These are phyloP conservation scores for Drosophila nr. perissopoda DNA, from an alignment of 2,888 invertebrate species.

Conservation along the genomic window DNA sequence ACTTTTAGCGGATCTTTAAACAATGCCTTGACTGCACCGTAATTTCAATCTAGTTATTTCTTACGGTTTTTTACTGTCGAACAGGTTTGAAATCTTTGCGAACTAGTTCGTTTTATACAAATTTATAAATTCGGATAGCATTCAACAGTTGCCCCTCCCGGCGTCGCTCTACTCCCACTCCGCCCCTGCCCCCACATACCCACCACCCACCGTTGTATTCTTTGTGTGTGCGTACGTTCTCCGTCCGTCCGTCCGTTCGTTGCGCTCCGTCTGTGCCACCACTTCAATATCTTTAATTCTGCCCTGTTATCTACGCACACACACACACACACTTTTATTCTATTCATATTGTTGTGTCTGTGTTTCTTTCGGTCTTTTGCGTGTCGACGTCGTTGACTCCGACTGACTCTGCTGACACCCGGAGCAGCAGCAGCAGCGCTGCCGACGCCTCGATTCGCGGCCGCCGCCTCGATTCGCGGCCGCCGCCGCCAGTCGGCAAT, in stretches of 20 bases:
- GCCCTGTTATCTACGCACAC: conserved; percentile 59
- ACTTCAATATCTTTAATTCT: conserved; percentile 60
- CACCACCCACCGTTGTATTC: not conserved
- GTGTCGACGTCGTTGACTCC: conserved; percentile 56
- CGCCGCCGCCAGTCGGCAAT: conserved; percentile 23
- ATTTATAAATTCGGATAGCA: not conserved
- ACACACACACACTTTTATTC: conserved; percentile 17
- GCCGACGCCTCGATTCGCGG: conserved; percentile 25
- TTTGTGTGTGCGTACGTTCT: conserved; percentile 7
- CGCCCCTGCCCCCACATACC: not conserved
- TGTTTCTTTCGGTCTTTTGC: conserved; percentile 57
- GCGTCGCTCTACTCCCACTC: conserved; percentile 3
- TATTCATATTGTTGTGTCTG: conserved; percentile 35
- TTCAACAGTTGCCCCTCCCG: conserved; percentile 31
- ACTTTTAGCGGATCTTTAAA: not conserved
- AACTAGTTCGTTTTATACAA: not conserved
- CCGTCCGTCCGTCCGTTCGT: conserved; percentile 7
- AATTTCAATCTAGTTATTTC: not conserved
- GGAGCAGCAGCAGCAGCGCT: conserved; percentile 20
- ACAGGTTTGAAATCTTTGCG: not conserved
- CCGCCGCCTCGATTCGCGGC: conserved; percentile 29
- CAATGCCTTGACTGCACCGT: not conserved
- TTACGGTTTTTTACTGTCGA: not conserved
- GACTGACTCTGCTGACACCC: conserved; percentile 41
- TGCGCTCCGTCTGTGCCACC: conserved; percentile 41